phyloP scores from a whole-genome alignment of 2,888 invertebrate species.

The Leptopterna dolabrata region DNA sequence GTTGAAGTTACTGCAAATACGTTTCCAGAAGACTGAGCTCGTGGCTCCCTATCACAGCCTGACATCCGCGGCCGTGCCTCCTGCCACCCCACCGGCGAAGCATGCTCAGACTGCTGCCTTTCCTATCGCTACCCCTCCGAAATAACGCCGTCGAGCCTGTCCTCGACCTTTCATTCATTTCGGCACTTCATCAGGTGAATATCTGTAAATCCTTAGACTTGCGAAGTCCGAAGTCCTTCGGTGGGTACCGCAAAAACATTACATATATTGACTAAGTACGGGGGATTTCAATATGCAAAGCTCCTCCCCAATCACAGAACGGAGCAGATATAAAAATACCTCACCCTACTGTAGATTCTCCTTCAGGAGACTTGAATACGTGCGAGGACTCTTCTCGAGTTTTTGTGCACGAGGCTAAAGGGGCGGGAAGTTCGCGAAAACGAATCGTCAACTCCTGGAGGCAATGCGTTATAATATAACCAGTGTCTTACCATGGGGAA shows the following conservation, averaged over 20 bases:
- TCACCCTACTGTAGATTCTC: too few species aligned
- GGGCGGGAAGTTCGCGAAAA: too few species aligned
- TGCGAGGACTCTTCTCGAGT: too few species aligned
- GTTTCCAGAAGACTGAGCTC: slow-evolving; percentile 47
- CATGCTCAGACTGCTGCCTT: slow-evolving; percentile 42
- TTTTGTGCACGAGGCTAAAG: too few species aligned
- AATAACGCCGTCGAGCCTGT: background rate
- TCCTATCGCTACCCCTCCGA: background rate
- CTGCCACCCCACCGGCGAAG: slow-evolving; percentile 25
- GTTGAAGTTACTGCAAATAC: slow-evolving; percentile 44
- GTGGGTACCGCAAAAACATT: background rate
- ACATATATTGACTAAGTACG: background rate
- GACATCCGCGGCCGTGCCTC: slow-evolving; percentile 24
- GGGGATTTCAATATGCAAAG: background rate
- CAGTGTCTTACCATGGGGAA: too few species aligned
- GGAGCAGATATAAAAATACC: too few species aligned
- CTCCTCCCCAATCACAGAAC: background rate
- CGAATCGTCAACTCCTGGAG: too few species aligned
- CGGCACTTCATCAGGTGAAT: background rate
- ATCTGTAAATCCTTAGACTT: background rate
- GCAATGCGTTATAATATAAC: too few species aligned
- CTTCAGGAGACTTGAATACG: too few species aligned
- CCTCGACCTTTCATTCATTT: too few species aligned
- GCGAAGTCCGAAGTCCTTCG: background rate
- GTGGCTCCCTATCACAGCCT: slow-evolving; percentile 18